Conservation (phyloP, 2,113 vertebrate species). For the Lepisosteus osseus region DNA sequence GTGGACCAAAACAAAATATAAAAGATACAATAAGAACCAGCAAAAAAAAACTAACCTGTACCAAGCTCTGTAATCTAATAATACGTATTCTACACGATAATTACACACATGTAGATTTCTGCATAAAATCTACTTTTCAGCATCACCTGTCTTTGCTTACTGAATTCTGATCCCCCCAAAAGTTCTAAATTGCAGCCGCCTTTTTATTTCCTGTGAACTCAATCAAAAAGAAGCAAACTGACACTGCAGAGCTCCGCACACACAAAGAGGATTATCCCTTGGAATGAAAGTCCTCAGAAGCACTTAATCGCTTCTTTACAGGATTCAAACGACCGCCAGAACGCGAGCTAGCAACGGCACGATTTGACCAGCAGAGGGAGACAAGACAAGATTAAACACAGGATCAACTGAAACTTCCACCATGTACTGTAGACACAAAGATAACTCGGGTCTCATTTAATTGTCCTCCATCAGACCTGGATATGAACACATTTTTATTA, state of each 20-base stretch:
- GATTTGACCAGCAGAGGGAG: conserved; percentile 16
- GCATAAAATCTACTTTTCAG: no score
- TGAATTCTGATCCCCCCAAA: no score
- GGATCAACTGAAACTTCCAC: no score
- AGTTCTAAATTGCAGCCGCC: no score
- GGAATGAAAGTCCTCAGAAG: background rate
- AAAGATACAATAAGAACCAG: no score
- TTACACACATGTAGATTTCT: no score
- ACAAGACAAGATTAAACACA: conserved; percentile 11
- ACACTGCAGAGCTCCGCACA: background rate
- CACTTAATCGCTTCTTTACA: background rate
- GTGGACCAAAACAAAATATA: no score
- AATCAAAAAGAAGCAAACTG: background rate
- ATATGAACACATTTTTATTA: background rate
- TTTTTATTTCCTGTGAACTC: no score
- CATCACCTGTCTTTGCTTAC: no score
- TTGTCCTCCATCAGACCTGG: background rate
- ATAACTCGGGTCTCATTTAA: background rate
- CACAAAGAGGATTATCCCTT: background rate
- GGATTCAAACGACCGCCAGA: background rate
- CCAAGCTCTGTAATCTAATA: no score
- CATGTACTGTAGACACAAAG: background rate
- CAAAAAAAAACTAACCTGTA: no score
- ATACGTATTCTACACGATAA: no score
- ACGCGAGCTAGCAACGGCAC: background rate